Evolutionary conservation across 2,888 invertebrate genomes (phyloP), one percentile per base, ranked within the genome.

Genomic region (Agrochola macilenta): DNA sequence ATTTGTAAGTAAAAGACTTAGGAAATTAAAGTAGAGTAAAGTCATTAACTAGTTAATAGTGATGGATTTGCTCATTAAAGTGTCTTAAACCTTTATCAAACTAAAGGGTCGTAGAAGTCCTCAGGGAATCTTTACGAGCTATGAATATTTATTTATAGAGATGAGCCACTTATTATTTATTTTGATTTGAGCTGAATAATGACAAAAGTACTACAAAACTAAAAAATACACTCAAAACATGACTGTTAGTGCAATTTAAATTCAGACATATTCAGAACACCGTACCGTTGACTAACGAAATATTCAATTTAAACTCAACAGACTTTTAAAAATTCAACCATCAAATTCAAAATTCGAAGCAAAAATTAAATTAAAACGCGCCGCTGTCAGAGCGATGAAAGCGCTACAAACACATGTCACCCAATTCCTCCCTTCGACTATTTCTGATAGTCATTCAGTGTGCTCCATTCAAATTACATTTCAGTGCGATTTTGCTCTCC

Each of bases 361-460:
- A 64, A 79, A 68, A 74, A 57, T 52, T 49, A 71, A 76, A 81
- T 63, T 58, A 9, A 70, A 76, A 63, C 20, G 17, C 46, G 30
- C 46, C 26, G 72, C 85, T 83, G 73, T 71, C 79, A 43, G n/a
- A 85, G 93, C 94, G 94, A 91, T 93, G 79, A 46, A 82, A 84
- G 76, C 86, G 83, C 89, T 93, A 70, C 71, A 35, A 69, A 69
- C 69, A 75, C 79, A 78, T 72, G 69, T 54, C 65, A 54, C 75
- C 66, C 84, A 80, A 91, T 92, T 91, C 95, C 93, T 92, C 95
- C 95, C 95, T 93, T 93, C 91, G 90, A 92, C 95, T 95, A 95
- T 95, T 95, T 94, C 93, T 94, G 95, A 94, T 93, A 94, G 91
- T 94, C 95, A 95, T 95, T 95, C 93, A 93, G 89, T 88, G 89